phyloP scores from a whole-genome alignment of 2,113 vertebrate species.

The Pseudorhombus dupliciocellatus region DNA sequence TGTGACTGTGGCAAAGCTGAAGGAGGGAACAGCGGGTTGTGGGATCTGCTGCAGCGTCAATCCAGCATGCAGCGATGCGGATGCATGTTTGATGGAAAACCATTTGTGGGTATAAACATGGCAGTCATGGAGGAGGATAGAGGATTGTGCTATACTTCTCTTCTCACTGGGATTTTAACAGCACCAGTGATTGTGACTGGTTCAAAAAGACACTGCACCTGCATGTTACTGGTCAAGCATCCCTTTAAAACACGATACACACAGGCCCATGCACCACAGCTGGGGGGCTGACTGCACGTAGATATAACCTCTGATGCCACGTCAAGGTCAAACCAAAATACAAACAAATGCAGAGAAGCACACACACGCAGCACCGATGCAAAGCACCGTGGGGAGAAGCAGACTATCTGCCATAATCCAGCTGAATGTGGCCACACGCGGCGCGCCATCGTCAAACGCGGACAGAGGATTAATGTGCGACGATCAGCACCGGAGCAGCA shows the following conservation, averaged over 20 bases:
- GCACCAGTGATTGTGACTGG: conserved; percentile 12
- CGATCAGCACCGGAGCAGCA: conserved; percentile 22
- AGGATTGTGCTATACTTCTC: background rate
- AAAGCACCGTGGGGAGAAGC: conserved; percentile 1
- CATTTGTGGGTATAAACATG: conserved; percentile 1
- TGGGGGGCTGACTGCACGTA: conserved; percentile 2
- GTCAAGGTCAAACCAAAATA: conserved; percentile 70
- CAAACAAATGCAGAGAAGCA: background rate
- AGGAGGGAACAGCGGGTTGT: background rate
- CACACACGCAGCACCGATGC: background rate
- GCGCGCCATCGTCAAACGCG: conserved; percentile 24
- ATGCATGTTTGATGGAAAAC: background rate
- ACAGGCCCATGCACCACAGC: conserved; percentile 11
- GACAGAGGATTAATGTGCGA: conserved; percentile 25
- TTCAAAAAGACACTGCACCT: conserved; percentile 43
- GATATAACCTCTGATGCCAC: conserved; percentile 56
- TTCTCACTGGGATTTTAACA: background rate
- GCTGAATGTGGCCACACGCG: conserved; percentile 15
- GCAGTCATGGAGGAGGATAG: conserved; percentile 7
- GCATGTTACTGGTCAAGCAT: conserved; percentile 13
- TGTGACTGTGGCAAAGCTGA: background rate
- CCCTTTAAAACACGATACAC: conserved; percentile 1
- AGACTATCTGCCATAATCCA: background rate
- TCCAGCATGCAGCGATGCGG: conserved; percentile 30
- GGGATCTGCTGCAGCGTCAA: conserved; percentile 22